phyloP scores from a whole-genome alignment of 1,140 invertebrate genomes.

The Drosophila sp. region DNA sequence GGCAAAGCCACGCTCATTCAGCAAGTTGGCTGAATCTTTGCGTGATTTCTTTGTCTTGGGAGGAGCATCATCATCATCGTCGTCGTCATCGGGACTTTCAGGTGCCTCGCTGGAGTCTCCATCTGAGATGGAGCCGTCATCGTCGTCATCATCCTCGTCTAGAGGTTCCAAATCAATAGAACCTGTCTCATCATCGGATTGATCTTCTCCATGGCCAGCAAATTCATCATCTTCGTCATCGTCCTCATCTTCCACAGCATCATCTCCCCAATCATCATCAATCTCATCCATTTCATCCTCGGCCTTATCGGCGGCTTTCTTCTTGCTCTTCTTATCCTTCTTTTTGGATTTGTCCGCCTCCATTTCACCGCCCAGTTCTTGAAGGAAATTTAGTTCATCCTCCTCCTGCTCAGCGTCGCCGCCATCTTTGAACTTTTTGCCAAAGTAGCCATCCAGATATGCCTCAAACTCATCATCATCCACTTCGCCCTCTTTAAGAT shows the following conservation, averaged over 20 bases:
- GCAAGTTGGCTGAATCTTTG: slow-evolving; percentile 22
- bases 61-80: slow-evolving; percentile 54
- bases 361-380: slow-evolving; percentile 71
- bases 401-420: slow-evolving; percentile 82
- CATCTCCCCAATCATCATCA: slow-evolving; percentile 78
- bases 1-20: slow-evolving; percentile 61
- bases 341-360: slow-evolving; percentile 59
- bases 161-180: slow-evolving; percentile 68
- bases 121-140: slow-evolving; percentile 55
- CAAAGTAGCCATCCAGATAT: slow-evolving; percentile 88
- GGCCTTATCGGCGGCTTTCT: slow-evolving; percentile 53
- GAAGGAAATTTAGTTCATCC: slow-evolving; percentile 75
- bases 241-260: slow-evolving; percentile 72
- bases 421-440: slow-evolving; percentile 82
- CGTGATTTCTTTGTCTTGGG: slow-evolving; percentile 83
- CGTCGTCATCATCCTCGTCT: slow-evolving; percentile 73
- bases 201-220: slow-evolving; percentile 60
- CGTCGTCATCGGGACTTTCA: slow-evolving; percentile 51
- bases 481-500: slow-evolving; percentile 89
- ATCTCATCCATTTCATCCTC: slow-evolving; percentile 76
- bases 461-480: slow-evolving; percentile 93
- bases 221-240: slow-evolving; percentile 76
- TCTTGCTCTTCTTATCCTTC: slow-evolving; percentile 78
- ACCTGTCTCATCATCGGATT: slow-evolving; percentile 74
- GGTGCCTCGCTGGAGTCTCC: slow-evolving; percentile 54